These are phyloP conservation scores for Sitodiplosis mosellana DNA, from an alignment of 1,140 invertebrate genomes.

Conservation along the genomic window DNA sequence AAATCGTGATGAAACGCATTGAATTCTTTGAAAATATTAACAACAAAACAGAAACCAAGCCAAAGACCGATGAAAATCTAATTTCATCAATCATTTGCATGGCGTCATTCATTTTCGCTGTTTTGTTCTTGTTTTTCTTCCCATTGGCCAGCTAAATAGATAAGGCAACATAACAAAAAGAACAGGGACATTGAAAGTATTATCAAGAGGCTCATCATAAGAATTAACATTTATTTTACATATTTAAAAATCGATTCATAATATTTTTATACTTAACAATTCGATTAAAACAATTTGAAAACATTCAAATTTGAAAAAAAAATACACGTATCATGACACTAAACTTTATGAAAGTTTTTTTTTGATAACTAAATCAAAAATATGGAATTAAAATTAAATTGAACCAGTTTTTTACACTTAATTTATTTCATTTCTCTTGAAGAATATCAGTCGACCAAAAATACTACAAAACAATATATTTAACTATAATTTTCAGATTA, in stretches of 20 bases:
- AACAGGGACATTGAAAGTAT: not conserved
- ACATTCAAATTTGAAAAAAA: too few species aligned
- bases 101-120: not conserved
- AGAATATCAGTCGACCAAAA: too few species aligned
- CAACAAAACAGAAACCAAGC: not conserved
- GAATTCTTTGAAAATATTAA: slow-evolving; percentile 22
- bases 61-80: not conserved
- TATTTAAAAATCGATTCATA: not conserved
- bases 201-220: slow-evolving; percentile 3
- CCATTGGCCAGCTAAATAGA: not conserved
- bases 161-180: too few species aligned
- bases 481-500: too few species aligned
- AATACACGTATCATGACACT: too few species aligned
- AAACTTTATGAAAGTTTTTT: not conserved
- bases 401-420: too few species aligned
- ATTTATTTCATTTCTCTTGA: too few species aligned
- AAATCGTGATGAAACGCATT: slow-evolving; percentile 15
- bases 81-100: not conserved
- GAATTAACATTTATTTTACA: not conserved
- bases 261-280: too few species aligned
- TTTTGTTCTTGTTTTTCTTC: not conserved
- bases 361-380: not conserved
- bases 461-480: too few species aligned
- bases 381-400: not conserved
- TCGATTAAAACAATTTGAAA: too few species aligned